These are phyloP conservation scores for Ivindomyrus marchei DNA, from an alignment of 2,113 vertebrate genomes.

Conservation along the genomic window DNA sequence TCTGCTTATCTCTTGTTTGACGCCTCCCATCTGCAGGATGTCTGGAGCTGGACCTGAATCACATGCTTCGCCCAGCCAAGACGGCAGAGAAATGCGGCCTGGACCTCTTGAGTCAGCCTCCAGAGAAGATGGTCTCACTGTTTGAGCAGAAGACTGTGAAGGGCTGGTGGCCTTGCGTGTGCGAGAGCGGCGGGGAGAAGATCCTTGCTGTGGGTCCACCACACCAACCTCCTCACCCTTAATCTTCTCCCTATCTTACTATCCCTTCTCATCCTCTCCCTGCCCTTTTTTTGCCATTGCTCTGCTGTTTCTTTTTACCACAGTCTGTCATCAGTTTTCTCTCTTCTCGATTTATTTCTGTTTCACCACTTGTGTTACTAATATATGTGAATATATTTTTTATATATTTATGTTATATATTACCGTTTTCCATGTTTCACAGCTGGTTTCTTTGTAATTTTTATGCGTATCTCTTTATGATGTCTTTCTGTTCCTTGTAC, in stretches of 20 bases:
- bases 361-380: background rate
- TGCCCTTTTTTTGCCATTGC: background rate
- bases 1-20: background rate
- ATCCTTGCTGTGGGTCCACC: conserved; percentile 67
- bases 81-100: conserved; percentile 76
- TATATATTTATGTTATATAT: background rate
- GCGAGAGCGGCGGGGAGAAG: conserved; percentile 58
- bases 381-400: background rate
- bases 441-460: background rate
- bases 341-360: background rate
- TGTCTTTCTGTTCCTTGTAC: background rate
- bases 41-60: conserved; percentile 85
- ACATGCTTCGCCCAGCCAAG: conserved; percentile 84
- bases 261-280: background rate
- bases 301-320: background rate
- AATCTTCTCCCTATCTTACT: background rate
- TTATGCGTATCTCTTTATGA: background rate
- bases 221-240: background rate
- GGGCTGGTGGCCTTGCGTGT: conserved; percentile 92
- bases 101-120: conserved; percentile 57
- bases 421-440: background rate
- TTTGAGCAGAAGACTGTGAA: conserved; percentile 90
- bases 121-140: conserved; percentile 70
- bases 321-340: background rate
- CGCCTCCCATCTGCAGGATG: conserved; percentile 59